A percentile compares a stretch with the other conserved stretches of the same genome.
Evolutionary conservation across 2,113 vertebrate genomes (phyloP).

Genomic region (Climacteris rufus): DNA sequence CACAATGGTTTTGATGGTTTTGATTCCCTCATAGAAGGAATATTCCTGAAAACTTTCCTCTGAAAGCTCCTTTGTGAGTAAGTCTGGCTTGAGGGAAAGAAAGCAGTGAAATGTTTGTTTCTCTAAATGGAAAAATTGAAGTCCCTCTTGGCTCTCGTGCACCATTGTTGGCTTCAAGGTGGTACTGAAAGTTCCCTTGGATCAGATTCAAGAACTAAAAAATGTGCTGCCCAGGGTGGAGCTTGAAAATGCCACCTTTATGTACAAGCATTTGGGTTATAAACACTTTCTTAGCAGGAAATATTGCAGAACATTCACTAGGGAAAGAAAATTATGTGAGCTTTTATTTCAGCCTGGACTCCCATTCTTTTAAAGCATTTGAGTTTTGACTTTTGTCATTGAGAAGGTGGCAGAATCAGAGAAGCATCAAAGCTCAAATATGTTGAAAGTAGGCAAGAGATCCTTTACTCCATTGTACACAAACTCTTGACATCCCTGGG

Average conservation of each 20-base stretch:
- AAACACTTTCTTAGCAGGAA: constrained; percentile 39
- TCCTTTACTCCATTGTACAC: not conserved
- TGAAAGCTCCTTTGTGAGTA: not conserved
- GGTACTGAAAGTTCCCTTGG: constrained; percentile 53
- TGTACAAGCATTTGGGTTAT: not conserved
- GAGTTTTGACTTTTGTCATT: not conserved
- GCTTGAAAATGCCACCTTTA: constrained; percentile 6
- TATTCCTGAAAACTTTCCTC: not conserved
- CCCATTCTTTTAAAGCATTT: not conserved
- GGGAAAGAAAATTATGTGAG: not conserved
- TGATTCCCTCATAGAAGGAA: not conserved
- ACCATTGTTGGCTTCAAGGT: constrained; percentile 44
- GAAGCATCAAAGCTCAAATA: not conserved
- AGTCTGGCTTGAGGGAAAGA: not conserved
- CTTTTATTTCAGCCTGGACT: not conserved
- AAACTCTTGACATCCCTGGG: not conserved
- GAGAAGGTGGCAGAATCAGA: not conserved
- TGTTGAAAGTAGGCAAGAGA: not conserved
- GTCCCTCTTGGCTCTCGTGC: not conserved
- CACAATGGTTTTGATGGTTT: not conserved
- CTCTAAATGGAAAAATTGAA: not conserved
- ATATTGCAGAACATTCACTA: constrained; percentile 4
- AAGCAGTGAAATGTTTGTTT: constrained; percentile 2
- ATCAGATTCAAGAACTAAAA: constrained; percentile 5
- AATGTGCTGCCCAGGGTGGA: constrained; percentile 46